Percentiles rank a stretch among this genome's conserved stretches.
phyloP scores from a whole-genome alignment of 2,888 invertebrate genomes.

The Lordiphosa fenestrarum region DNA sequence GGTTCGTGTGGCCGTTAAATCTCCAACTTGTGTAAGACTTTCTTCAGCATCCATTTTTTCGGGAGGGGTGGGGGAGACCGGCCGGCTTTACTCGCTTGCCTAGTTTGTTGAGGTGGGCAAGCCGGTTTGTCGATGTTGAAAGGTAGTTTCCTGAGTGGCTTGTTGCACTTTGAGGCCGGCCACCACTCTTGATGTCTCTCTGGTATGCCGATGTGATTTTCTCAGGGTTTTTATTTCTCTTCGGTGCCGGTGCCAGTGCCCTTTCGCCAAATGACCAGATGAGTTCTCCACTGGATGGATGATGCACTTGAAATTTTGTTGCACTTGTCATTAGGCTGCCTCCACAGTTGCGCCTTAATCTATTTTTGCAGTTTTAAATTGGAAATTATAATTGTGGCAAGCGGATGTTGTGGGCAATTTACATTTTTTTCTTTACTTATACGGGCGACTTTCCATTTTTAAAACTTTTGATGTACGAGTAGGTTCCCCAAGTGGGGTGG shows the following conservation, averaged over 20 bases:
- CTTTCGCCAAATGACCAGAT: too few species aligned
- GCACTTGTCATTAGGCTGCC: too few species aligned
- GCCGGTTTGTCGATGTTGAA: constrained; percentile 56
- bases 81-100: constrained; percentile 23
- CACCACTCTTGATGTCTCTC: constrained; percentile 1
- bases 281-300: too few species aligned
- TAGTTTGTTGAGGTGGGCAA: constrained; percentile 26
- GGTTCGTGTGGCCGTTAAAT: constrained; percentile 9
- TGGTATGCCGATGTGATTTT: too few species aligned
- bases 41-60: constrained; percentile 8
- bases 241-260: too few species aligned
- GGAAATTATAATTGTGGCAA: constrained; percentile 31
- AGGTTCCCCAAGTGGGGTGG: too few species aligned
- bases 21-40: constrained; percentile 13
- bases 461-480: too few species aligned
- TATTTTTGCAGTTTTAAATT: constrained; percentile 21
- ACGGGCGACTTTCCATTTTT: constrained; percentile 16
- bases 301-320: too few species aligned
- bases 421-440: constrained; percentile 6
- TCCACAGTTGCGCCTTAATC: too few species aligned
- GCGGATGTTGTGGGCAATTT: constrained; percentile 21
- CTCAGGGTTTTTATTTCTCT: too few species aligned
- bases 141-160: constrained; percentile 52
- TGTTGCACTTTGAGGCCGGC: constrained; percentile 55
- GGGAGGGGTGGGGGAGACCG: constrained; percentile 4